phyloP scores from a whole-genome alignment of 2,113 vertebrate species.

The Pteropus alecto region DNA sequence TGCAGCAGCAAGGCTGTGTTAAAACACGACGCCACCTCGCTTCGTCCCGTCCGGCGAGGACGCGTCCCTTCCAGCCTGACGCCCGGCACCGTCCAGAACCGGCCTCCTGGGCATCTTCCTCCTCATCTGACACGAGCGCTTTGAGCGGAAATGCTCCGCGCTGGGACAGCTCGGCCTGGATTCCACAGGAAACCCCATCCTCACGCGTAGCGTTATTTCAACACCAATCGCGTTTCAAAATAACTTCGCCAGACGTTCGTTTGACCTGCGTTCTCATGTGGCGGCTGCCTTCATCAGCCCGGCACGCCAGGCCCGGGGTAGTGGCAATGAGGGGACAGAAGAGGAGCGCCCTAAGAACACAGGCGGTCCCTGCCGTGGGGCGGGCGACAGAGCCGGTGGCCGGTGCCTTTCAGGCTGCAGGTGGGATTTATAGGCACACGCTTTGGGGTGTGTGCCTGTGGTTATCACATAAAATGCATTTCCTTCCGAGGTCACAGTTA shows the following conservation, averaged over 20 bases:
- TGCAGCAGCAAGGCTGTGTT: neutral
- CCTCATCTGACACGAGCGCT: neutral
- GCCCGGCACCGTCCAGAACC: too few relatives aligned
- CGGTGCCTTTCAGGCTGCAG: neutral
- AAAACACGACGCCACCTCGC: neutral
- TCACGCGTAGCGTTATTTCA: too few relatives aligned
- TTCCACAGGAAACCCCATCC: neutral
- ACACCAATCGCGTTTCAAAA: neutral
- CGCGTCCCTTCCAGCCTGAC: too few relatives aligned
- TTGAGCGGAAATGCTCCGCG: neutral
- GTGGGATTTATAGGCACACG: neutral
- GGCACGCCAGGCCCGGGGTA: too few relatives aligned
- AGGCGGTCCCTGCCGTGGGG: neutral
- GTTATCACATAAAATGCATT: neutral
- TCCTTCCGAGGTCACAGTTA: neutral
- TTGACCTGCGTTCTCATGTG: neutral
- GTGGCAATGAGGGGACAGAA: neutral
- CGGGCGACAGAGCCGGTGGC: too few relatives aligned
- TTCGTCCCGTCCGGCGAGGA: neutral
- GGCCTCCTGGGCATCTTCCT: neutral
- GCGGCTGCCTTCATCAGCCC: neutral
- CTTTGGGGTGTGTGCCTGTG: neutral
- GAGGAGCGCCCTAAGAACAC: neutral
- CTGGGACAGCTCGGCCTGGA: too few relatives aligned
- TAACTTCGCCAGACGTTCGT: neutral